Percentiles rank a stretch among this genome's conserved stretches.
Conservation (phyloP, 1,140 invertebrate species). For the Helicoverpa armigera region DNA sequence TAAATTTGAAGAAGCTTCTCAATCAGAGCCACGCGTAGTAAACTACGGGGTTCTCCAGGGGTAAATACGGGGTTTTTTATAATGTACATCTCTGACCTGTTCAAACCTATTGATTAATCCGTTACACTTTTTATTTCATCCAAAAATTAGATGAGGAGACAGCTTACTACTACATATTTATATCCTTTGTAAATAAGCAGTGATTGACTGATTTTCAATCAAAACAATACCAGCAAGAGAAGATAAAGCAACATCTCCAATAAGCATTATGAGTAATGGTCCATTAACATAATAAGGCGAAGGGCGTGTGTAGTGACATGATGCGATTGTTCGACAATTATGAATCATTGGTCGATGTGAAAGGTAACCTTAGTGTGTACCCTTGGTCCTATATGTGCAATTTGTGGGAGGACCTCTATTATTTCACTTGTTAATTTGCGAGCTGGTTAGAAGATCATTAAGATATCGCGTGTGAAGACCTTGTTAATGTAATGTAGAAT, state of each 20-base stretch:
- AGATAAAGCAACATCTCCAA: conserved; percentile 25
- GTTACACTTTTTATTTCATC: too few species aligned
- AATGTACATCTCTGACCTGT: too few species aligned
- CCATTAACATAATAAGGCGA: conserved; percentile 57
- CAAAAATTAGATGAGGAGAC: too few species aligned
- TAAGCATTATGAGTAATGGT: conserved; percentile 52
- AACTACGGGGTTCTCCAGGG: too few species aligned
- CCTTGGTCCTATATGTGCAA: background rate
- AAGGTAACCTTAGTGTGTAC: conserved; percentile 11
- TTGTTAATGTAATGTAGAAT: too few species aligned
- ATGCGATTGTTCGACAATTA: conserved; percentile 42
- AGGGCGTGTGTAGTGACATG: conserved; percentile 47
- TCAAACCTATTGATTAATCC: too few species aligned
- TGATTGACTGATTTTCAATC: background rate
- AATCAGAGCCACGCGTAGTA: too few species aligned
- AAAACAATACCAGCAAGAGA: background rate
- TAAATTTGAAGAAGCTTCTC: too few species aligned
- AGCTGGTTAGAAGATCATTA: background rate
- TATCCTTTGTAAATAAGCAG: too few species aligned
- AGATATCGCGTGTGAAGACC: background rate
- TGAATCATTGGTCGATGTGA: conserved; percentile 41
- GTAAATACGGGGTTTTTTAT: too few species aligned
- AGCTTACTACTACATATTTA: too few species aligned
- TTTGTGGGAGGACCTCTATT: conserved; percentile 8
- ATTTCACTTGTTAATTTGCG: conserved; percentile 8